These are phyloP conservation scores for Eumacrocentrus americanus DNA, from an alignment of 2,888 invertebrate genomes.

Conservation along the genomic window DNA sequence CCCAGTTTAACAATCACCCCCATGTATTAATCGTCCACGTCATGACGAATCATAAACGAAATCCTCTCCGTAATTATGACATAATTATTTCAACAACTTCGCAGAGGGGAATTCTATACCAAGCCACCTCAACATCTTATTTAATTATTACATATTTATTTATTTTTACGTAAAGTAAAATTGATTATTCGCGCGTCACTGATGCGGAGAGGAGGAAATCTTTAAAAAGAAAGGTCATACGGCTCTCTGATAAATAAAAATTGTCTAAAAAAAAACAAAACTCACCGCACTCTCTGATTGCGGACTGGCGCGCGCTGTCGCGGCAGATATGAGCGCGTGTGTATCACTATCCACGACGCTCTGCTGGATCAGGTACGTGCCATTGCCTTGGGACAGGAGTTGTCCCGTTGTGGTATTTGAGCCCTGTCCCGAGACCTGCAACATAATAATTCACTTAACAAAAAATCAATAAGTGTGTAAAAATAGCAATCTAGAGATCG, in stretches of 20 bases:
- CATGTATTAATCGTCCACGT: not conserved
- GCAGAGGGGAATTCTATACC: too few species aligned
- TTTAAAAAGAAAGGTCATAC: too few species aligned
- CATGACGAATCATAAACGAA: not conserved
- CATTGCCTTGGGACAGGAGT: constrained; percentile 60
- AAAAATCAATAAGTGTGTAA: not conserved
- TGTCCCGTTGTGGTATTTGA: constrained; percentile 59
- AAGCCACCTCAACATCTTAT: too few species aligned
- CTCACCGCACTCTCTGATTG: constrained; percentile 74
- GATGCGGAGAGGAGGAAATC: too few species aligned
- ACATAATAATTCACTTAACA: not conserved
- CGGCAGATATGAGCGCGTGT: constrained; percentile 64
- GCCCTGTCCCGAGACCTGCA: constrained; percentile 57
- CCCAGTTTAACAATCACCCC: not conserved
- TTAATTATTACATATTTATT: too few species aligned
- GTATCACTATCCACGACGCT: constrained; percentile 70
- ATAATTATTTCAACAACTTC: not conserved
- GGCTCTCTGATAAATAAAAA: too few species aligned
- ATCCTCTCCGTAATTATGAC: not conserved
- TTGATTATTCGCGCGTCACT: too few species aligned
- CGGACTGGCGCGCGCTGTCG: constrained; percentile 70
- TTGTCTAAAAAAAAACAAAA: constrained; percentile 38
- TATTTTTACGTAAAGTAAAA: too few species aligned
- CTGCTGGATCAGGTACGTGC: constrained; percentile 72
- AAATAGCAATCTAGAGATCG: not conserved